Evolutionary conservation across 1,140 invertebrate species (phyloP).

Genomic region (Meloidogyne floridensis): DNA sequence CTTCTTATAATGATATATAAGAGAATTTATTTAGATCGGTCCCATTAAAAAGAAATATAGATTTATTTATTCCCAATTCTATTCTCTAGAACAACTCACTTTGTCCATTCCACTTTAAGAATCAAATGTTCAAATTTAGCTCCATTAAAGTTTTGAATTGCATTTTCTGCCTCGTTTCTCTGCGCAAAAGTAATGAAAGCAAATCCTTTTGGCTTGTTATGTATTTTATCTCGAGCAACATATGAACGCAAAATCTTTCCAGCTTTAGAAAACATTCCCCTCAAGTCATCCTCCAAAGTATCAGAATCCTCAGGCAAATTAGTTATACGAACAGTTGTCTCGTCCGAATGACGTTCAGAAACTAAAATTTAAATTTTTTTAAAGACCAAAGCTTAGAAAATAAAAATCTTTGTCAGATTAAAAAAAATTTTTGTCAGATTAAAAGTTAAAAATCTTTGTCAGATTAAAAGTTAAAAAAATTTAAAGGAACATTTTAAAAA

Average conservation of each 20-base stretch:
- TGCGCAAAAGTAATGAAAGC: conserved; percentile 94
- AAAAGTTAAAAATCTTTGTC: too few relatives aligned
- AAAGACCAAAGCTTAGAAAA: too few relatives aligned
- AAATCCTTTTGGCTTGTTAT: conserved; percentile 74
- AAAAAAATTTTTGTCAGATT: too few relatives aligned
- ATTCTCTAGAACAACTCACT: conserved; percentile 66
- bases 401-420: too few relatives aligned
- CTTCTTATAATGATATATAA: too few relatives aligned
- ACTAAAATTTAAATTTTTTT: not conserved
- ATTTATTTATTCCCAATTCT: not conserved
- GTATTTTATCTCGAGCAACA: conserved; percentile 79
- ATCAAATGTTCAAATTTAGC: conserved; percentile 98
- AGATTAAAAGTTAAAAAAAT: too few relatives aligned
- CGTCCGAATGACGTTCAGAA: conserved; percentile 69
- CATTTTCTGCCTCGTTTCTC: conserved; percentile 83
- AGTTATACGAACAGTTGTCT: conserved; percentile 88
- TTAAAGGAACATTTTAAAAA: too few relatives aligned
- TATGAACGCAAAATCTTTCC: conserved; percentile 84
- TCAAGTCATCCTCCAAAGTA: conserved; percentile 81
- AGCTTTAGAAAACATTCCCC: conserved; percentile 89
- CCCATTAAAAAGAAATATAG: too few relatives aligned
- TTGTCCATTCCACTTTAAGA: conserved; percentile 97
- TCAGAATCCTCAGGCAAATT: conserved; percentile 91
- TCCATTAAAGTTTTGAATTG: conserved; percentile 83
- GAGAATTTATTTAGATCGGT: too few relatives aligned